Evolutionary conservation across 2,888 invertebrate species (phyloP).

Genomic region (Drosophila dives): DNA sequence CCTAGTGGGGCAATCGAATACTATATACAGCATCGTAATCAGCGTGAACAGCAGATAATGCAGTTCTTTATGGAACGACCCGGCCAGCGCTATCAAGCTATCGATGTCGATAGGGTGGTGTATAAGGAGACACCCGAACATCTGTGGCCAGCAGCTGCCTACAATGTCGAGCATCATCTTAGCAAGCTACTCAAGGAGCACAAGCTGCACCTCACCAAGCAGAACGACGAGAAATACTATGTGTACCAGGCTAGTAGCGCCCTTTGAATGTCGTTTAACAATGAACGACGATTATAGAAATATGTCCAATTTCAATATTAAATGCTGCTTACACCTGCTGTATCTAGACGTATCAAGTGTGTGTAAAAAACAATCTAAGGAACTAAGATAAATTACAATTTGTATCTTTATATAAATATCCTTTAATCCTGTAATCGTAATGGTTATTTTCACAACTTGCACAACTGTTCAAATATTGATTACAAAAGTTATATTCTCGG

Average conservation of each 20-base stretch:
- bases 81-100: slow-evolving; percentile 87
- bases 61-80: slow-evolving; percentile 87
- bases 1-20: slow-evolving; percentile 90
- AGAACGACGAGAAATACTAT: slow-evolving; percentile 79
- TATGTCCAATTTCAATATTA: not conserved
- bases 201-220: slow-evolving; percentile 83
- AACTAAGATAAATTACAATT: not conserved
- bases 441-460: too few species aligned
- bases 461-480: too few species aligned
- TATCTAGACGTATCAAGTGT: not conserved
- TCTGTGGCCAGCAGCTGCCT: slow-evolving; percentile 92
- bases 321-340: too few species aligned
- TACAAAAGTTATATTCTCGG: too few species aligned
- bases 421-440: not conserved
- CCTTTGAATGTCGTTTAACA: slow-evolving; percentile 43
- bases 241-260: slow-evolving; percentile 61
- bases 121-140: slow-evolving; percentile 92
- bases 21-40: slow-evolving; percentile 94
- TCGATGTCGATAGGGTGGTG: slow-evolving; percentile 92
- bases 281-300: too few species aligned
- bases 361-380: not conserved
- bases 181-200: slow-evolving; percentile 93
- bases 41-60: slow-evolving; percentile 93
- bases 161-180: slow-evolving; percentile 95
- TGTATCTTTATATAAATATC: not conserved